Percentiles rank a stretch among this genome's conserved stretches.
Conservation (phyloP, 2,113 vertebrate genomes). For the Odocoileus hemionus region DNA sequence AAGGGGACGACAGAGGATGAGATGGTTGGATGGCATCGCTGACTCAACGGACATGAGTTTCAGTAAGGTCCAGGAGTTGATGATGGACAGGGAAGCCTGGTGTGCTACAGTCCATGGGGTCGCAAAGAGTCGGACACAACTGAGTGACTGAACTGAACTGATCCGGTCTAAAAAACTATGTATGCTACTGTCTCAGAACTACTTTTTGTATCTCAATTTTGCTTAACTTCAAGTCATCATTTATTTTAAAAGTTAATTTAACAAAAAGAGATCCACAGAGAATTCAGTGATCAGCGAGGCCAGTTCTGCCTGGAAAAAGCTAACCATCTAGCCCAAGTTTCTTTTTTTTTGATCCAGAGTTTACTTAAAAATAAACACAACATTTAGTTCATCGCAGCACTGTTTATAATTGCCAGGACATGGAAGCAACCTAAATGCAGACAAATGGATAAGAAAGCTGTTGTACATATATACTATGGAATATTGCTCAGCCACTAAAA, state of each 20-base stretch:
- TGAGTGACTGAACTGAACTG: not conserved
- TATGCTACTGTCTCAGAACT: not conserved
- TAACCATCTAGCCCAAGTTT: not conserved
- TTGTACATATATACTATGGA: too few relatives aligned
- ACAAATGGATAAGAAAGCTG: too few relatives aligned
- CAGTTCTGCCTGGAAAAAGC: not conserved
- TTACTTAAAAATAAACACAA: not conserved
- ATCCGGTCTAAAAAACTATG: not conserved
- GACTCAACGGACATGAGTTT: not conserved
- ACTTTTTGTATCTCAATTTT: not conserved
- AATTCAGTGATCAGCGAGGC: not conserved
- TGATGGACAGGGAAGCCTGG: not conserved
- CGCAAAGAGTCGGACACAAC: not conserved
- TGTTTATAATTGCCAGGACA: too few relatives aligned
- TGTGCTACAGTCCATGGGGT: not conserved
- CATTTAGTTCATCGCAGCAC: not conserved
- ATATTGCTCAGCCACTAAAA: too few relatives aligned
- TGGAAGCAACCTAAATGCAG: too few relatives aligned
- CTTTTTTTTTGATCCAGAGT: not conserved
- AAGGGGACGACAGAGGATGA: not conserved
- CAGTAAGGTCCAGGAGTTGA: not conserved
- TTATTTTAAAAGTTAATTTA: constrained; percentile 24
- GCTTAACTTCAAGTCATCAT: constrained; percentile 6
- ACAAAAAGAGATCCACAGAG: not conserved
- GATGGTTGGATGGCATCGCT: not conserved